Evolutionary conservation across 2,888 invertebrate species (phyloP), one percentile per base, ranked within the genome.

Genomic region (Ligdia adustata): DNA sequence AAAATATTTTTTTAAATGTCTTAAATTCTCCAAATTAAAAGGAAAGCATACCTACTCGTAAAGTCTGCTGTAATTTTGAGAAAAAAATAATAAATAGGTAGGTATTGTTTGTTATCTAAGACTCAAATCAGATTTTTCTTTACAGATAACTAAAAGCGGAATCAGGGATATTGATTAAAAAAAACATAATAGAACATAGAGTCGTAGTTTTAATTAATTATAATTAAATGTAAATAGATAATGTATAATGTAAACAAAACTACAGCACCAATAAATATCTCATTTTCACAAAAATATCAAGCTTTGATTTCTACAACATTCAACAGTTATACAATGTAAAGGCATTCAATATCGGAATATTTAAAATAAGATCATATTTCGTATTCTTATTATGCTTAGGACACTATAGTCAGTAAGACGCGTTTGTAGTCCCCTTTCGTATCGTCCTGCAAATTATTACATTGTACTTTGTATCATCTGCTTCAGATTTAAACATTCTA

Each of bases 381-480:
- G 69, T 66, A 67, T 69, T 71, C 71, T 69, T 74, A 80, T 81
- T 78, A 79, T 75, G 79, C 72, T 60, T 83, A 90, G 49, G 84
- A 84, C 57, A 89, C 84, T 69, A 93, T 61, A 60, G 91, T 91
- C 59, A 93, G 90, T 82, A 95, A 91, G 63, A 93, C 91, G 69
- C 92, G 91, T 85, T 92, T 92, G 90, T 93, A 94, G 89, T 94
- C 94, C 43, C 94, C 94, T 69, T 93, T 92, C 66, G 93, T 88
- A 84, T 94, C 94, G 72, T 92, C 93, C 93, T 93, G 92, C 75
- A 92, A 91, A 85, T 78, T 75, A 82, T 82, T 78, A 83, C 76
- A 85, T 79, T 76, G 77, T 72, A 79, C 78, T 67, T 72, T 62
- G 64, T 71, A 70, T 66, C 71, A 63, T 66, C 67, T 12, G 65